phyloP scores from a whole-genome alignment of 92 coral and sea anemone species.

The Palythoa heliodiscus region DNA sequence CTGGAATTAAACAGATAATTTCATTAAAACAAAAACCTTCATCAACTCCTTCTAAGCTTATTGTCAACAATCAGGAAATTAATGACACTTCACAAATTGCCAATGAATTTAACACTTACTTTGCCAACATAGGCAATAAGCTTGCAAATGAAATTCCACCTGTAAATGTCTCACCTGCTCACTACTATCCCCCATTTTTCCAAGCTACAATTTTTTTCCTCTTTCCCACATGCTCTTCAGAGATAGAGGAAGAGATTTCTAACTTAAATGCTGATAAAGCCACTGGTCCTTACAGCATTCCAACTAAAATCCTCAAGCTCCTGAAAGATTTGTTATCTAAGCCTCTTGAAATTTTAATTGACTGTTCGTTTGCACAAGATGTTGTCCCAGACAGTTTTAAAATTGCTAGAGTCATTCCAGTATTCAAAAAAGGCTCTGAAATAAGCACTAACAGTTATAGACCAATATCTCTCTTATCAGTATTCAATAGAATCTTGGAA shows the following conservation, averaged over 20 bases:
- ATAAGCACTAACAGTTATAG: conserved; percentile 6
- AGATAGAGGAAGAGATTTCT: conserved; percentile 5
- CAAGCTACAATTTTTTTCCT: conserved; percentile 4
- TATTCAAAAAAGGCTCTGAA: conserved; percentile 20
- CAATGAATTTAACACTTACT: conserved; percentile 7
- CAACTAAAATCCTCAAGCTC: conserved; percentile 1
- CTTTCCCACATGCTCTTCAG: neutral
- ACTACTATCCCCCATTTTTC: neutral
- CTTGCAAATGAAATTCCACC: neutral
- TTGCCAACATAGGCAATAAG: neutral
- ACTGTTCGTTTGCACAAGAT: conserved; percentile 13
- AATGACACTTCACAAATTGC: conserved; percentile 15
- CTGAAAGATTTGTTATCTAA: neutral
- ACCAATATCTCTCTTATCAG: conserved; percentile 6
- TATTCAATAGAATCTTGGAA: conserved; percentile 4
- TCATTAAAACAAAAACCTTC: conserved; percentile 41
- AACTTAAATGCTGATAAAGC: conserved; percentile 2
- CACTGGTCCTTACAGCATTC: conserved; percentile 6
- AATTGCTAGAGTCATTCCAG: conserved; percentile 19
- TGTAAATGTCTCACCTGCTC: conserved; percentile 10
- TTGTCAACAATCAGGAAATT: conserved; percentile 47
- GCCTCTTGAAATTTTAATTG: conserved; percentile 3
- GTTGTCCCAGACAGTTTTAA: conserved; percentile 9
- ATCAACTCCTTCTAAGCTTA: conserved; percentile 16
- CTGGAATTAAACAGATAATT: conserved; percentile 54